Evolutionary conservation across 2,888 invertebrate genomes (phyloP), one percentile per base, ranked within the genome.

Genomic region (Eupithecia exiguata): DNA sequence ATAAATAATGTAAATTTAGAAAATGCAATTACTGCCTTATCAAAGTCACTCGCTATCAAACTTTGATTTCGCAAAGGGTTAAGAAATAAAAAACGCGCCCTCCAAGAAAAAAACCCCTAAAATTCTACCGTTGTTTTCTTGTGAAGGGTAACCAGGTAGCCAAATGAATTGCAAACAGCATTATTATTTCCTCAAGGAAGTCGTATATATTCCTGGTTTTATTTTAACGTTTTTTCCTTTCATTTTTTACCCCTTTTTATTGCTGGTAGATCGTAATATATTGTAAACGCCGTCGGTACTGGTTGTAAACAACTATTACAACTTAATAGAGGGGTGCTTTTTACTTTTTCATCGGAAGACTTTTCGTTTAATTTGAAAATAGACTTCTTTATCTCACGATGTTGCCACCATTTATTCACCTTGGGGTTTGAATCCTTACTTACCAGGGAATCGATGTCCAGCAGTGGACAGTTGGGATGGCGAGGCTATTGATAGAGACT

Each of bases 131-230:
- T 93, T 94, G 94, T 94, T 93, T 92, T 91, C 84, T 82, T 79
- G 87, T 87, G 87, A 89, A 90, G 92, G 92, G 92, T 92, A 89
- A 89, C 91, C 94, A 94, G 94, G 94, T 94, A 94, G 91, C 88
- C 86, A 95, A 95, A 95, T 95, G 95, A 95, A 95, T 95, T 94
- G 94, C 94, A 95, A 95, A 94, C 95, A 94, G 94, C 92, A 93
- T 94, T 94, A 94, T 95, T 95, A 94, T 94, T 94, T 94, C 94
- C 94, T 94, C 84, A 84, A 92, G 94, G 94, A 95, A 95, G 94
- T 94, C 94, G 91, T 95, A 94, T 93, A 94, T 94, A 95, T 94
- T 92, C 92, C 88, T 89, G 93, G 90, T 88, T 94, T 93, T 94
- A 93, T 93, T 94, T 94, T 93, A 93, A 89, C 92, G 89, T 92